Base-by-base conservation (phyloP, 2,113 vertebrate genomes). In the Rynchops niger region DNA sequence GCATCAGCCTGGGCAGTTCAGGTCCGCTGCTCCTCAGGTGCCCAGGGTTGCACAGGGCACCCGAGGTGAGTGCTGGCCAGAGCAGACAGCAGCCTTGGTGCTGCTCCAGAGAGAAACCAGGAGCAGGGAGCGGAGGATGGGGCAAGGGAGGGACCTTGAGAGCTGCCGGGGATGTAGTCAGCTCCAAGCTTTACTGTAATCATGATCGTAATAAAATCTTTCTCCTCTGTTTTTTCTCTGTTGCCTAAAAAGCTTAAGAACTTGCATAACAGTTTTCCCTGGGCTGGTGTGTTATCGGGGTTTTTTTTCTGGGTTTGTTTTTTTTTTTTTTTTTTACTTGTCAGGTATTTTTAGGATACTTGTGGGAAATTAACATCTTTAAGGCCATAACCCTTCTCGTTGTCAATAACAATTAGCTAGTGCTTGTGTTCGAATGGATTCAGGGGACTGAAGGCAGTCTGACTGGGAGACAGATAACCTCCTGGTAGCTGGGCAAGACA, bases 251-350 rank as follows among this genome's bases (percentile, higher is more conserved):
- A 36, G 5, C 27, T 69, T 29, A 63, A 83, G 32, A 86, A 47
- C 8, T 67, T 82, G 52, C 7, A 4, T 47, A 83, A 42, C 15
- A 22, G 18, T 43, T 82, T 86, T 79, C 25, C 21, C 8, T 61
- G 40, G 9, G 5, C 26, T 1, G 1, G 4, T 8, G 0, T 20
- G 15, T 62, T 76, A 40, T 43, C 53, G 8, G 8, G 6, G 2
- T 2, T 38, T 36, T 27, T 27, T 55, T 30, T 29, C 15, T 45
- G 20, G 20, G 8, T 47, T 45, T 45, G 11, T n/a, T 15, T 15
- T 53, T 30, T 55, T 55, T 30, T 55, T 23, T 50, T 50, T 25
- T 81, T 74, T 62, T 47, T 6, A 43, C 27, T 58, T 34, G 34
- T 63, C 19, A 12, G 7, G 6, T 72, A 12, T 77, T 82, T 87